Evolutionary conservation across 2,797 vertebrate genomes (phyloP).

Genomic region (Parotocinclus haroldoi): DNA sequence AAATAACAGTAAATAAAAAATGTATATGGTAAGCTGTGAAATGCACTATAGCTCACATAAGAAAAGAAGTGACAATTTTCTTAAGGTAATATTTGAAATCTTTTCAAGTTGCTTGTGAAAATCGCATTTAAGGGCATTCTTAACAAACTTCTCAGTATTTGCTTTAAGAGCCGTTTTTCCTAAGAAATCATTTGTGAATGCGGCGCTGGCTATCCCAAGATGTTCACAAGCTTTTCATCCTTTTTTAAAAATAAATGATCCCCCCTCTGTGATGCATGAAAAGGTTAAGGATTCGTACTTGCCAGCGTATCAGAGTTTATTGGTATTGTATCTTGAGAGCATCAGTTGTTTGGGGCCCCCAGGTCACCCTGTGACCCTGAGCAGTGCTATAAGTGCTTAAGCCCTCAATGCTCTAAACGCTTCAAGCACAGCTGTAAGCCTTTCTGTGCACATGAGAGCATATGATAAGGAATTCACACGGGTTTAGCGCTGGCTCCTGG

Average conservation of each 20-base stretch:
- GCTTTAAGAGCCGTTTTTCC: too few species aligned
- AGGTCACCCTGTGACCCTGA: slow-evolving; percentile 33
- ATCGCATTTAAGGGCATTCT: too few species aligned
- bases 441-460: slow-evolving; percentile 44
- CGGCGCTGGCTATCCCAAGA: too few species aligned
- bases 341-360: slow-evolving; percentile 34
- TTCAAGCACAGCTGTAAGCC: slow-evolving; percentile 46
- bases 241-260: slow-evolving; percentile 2
- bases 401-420: slow-evolving; percentile 40
- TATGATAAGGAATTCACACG: slow-evolving; percentile 46
- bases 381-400: slow-evolving; percentile 38
- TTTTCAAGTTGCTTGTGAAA: too few species aligned
- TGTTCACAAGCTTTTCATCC: too few species aligned
- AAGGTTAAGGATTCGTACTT: slow-evolving; percentile 19
- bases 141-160: too few species aligned
- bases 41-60: too few species aligned
- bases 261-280: background rate
- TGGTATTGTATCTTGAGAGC: slow-evolving; percentile 19
- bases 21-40: too few species aligned
- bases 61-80: too few species aligned
- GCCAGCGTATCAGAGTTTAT: slow-evolving; percentile 14
- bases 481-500: slow-evolving; percentile 40
- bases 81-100: too few species aligned
- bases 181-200: too few species aligned
- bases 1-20: too few species aligned